A percentile compares a stretch with the other conserved stretches of the same genome.
Conservation (phyloP, 2,113 vertebrate species). For the Istiophorus platypterus region DNA sequence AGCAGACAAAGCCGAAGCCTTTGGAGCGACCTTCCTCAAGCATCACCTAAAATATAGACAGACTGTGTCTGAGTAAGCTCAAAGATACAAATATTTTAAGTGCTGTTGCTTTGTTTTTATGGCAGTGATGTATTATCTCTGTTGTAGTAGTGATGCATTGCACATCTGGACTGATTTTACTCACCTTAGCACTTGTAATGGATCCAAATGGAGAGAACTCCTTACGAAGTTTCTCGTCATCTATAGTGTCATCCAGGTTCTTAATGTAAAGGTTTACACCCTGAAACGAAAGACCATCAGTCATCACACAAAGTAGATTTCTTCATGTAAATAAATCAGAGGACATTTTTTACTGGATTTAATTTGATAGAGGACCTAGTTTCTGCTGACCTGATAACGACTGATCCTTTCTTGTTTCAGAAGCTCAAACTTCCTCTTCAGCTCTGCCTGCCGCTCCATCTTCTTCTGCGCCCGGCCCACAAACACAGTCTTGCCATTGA, state of each 20-base stretch:
- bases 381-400: slow-evolving; percentile 91
- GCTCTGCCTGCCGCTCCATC: slow-evolving; percentile 96
- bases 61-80: background rate
- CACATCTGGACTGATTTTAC: background rate
- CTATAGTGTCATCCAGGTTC: slow-evolving; percentile 98
- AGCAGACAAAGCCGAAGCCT: slow-evolving; percentile 99
- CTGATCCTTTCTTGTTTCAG: slow-evolving; percentile 98
- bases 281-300: slow-evolving; percentile 75
- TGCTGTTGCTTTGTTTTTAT: background rate
- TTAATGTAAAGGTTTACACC: slow-evolving; percentile 99
- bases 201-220: slow-evolving; percentile 98
- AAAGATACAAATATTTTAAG: background rate
- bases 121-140: background rate
- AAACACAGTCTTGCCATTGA: slow-evolving; percentile 95
- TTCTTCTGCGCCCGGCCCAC: slow-evolving; percentile 99
- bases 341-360: background rate
- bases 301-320: background rate
- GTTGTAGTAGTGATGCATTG: background rate
- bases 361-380: background rate
- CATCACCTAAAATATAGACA: slow-evolving; percentile 90
- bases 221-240: slow-evolving; percentile 97
- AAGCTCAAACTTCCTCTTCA: slow-evolving; percentile 96
- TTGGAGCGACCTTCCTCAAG: slow-evolving; percentile 98
- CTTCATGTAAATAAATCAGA: background rate
- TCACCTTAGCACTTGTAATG: slow-evolving; percentile 98